These are phyloP conservation scores for Mallotus villosus DNA, from an alignment of 2,797 vertebrate genomes.

Conservation along the genomic window DNA sequence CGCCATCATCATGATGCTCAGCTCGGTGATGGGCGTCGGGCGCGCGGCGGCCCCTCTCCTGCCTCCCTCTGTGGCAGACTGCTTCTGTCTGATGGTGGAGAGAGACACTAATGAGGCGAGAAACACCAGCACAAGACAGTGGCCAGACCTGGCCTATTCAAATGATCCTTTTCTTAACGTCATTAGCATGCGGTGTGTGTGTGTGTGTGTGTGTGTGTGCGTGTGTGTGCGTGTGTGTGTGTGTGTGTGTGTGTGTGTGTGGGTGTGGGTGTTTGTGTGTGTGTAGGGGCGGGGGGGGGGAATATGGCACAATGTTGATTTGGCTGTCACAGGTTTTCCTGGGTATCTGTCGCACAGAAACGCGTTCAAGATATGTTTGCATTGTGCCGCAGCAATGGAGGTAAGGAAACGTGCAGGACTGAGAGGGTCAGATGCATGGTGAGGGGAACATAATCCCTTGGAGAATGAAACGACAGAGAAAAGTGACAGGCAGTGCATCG, in stretches of 20 bases:
- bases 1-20: slow-evolving; percentile 16
- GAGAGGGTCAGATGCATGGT: slow-evolving; percentile 15
- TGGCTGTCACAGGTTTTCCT: slow-evolving; percentile 16
- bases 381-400: slow-evolving; percentile 24
- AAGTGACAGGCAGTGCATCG: slow-evolving; percentile 47
- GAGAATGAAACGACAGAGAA: slow-evolving; percentile 48
- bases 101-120: slow-evolving; percentile 47
- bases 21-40: slow-evolving; percentile 44
- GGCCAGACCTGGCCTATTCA: slow-evolving; percentile 37
- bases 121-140: slow-evolving; percentile 28
- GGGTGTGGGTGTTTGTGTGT: too few species aligned
- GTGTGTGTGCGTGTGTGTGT: slow-evolving; percentile 24
- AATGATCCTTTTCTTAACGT: slow-evolving; percentile 49
- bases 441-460: slow-evolving; percentile 20
- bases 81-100: slow-evolving; percentile 1
- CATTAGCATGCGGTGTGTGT: slow-evolving; percentile 29
- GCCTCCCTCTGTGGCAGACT: slow-evolving; percentile 24
- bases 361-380: slow-evolving; percentile 28
- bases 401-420: slow-evolving; percentile 16
- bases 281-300: too few species aligned
- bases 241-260: too few species aligned
- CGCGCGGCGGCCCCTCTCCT: not conserved
- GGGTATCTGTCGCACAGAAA: slow-evolving; percentile 28
- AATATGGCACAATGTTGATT: not conserved
- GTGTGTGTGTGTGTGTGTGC: slow-evolving; percentile 24